Percentiles rank a stretch among this genome's conserved stretches.
Evolutionary conservation across 1,140 invertebrate genomes (phyloP).

Genomic region (Homalodisca vitripennis): DNA sequence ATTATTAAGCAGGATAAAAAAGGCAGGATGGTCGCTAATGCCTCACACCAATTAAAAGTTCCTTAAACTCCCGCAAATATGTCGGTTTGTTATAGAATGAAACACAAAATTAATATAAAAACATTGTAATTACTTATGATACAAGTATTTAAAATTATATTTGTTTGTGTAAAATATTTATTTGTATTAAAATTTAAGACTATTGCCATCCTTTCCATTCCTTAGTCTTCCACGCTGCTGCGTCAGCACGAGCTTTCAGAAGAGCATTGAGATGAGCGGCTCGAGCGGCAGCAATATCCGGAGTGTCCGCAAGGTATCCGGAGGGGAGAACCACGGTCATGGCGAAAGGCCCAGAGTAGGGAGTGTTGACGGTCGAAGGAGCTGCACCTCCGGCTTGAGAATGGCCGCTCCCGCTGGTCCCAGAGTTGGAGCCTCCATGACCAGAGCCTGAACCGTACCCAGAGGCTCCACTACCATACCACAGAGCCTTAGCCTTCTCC

Average conservation of each 20-base stretch:
- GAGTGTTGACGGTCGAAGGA: constrained; percentile 16
- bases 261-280: constrained; percentile 34
- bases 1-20: too few species aligned
- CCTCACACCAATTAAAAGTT: too few species aligned
- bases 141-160: too few species aligned
- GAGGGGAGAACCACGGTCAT: neutral
- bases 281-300: constrained; percentile 38
- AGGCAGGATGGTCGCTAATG: too few species aligned
- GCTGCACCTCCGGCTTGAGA: too few species aligned
- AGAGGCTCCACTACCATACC: neutral
- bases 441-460: neutral
- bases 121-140: too few species aligned
- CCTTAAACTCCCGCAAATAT: too few species aligned
- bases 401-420: too few species aligned
- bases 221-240: neutral
- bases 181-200: too few species aligned
- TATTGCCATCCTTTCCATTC: neutral
- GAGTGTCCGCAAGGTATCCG: constrained; percentile 34
- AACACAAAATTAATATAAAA: too few species aligned
- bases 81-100: too few species aligned
- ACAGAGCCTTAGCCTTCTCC: constrained; percentile 48
- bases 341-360: neutral
- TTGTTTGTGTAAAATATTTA: too few species aligned
- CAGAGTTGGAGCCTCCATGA: constrained; percentile 2
- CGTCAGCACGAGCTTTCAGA: neutral